Percentiles rank a stretch among this genome's conserved stretches.
phyloP scores from a whole-genome alignment of 2,888 invertebrate species.

The Pristionchus arcanus region DNA sequence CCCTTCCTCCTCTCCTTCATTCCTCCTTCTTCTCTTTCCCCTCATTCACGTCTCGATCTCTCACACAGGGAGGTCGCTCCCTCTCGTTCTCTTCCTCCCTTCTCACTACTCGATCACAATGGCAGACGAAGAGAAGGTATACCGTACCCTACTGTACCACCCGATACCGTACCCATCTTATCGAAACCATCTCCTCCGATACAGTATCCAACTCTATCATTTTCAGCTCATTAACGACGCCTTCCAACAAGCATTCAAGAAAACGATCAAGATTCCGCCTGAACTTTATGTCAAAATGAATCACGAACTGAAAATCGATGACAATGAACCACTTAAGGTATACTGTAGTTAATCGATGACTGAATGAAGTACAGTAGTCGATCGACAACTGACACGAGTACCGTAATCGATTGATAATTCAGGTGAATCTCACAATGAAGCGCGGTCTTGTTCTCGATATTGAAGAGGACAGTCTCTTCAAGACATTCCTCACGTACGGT shows the following conservation, averaged over 20 bases:
- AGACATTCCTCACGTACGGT: conserved; percentile 16
- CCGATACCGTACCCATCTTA: too few relatives aligned
- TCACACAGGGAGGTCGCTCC: background rate
- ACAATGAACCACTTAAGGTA: conserved; percentile 30
- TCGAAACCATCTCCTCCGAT: too few relatives aligned
- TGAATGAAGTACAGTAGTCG: too few relatives aligned
- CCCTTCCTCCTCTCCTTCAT: background rate
- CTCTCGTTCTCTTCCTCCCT: background rate
- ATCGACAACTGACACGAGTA: background rate
- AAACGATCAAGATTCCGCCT: background rate
- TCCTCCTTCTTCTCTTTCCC: background rate
- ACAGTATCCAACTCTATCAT: background rate
- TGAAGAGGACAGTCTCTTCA: conserved; percentile 28
- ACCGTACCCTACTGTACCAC: too few relatives aligned
- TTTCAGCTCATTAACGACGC: conserved; percentile 15
- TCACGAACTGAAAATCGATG: background rate
- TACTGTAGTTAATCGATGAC: too few relatives aligned
- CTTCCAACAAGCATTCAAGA: conserved; percentile 13
- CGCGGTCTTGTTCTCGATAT: conserved; percentile 42
- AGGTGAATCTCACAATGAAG: conserved; percentile 21
- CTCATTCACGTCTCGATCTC: background rate
- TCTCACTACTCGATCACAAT: background rate
- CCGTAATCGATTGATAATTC: background rate
- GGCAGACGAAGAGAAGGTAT: conserved; percentile 19
- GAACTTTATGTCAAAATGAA: conserved; percentile 17